Evolutionary conservation across 2,888 invertebrate genomes (phyloP).

Genomic region (Lingula anatina): DNA sequence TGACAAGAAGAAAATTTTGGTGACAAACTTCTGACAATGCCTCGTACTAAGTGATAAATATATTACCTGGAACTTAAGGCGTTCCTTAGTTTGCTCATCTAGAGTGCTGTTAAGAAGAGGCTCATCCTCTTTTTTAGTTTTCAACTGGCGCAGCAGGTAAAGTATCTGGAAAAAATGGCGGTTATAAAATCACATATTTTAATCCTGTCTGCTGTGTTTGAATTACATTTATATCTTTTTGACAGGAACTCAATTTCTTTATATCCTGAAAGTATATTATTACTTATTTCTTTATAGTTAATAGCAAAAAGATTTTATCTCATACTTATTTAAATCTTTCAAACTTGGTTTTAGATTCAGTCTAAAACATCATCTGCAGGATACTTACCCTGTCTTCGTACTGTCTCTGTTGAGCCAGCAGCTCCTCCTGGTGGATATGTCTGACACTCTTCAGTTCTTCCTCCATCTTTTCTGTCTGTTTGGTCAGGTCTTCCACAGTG

Average conservation of each 20-base stretch:
- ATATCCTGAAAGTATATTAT: no score
- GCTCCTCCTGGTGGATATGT: conserved; percentile 19
- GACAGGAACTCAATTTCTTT: no score
- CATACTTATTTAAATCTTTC: no score
- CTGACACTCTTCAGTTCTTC: conserved; percentile 18
- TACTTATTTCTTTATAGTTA: no score
- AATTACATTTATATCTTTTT: not conserved
- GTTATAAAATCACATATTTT: not conserved
- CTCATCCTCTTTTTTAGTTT: not conserved
- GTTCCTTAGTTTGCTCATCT: conserved; percentile 10
- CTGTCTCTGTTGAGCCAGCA: conserved; percentile 20
- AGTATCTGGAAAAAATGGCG: conserved; percentile 14
- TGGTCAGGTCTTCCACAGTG: conserved; percentile 19
- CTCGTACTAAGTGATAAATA: not conserved
- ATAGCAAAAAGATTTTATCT: no score
- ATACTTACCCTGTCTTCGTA: conserved; percentile 29
- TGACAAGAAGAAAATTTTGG: not conserved
- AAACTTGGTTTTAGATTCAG: no score
- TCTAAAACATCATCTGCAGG: no score
- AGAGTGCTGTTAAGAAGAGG: conserved; percentile 4
- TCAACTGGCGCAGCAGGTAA: conserved; percentile 17
- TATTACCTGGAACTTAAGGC: conserved; percentile 17
- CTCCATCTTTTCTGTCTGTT: conserved; percentile 20
- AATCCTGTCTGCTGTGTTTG: not conserved
- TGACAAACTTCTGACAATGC: not conserved